Evolutionary conservation across 2,797 vertebrate genomes (phyloP).

Genomic region (Muscicapa comitata): DNA sequence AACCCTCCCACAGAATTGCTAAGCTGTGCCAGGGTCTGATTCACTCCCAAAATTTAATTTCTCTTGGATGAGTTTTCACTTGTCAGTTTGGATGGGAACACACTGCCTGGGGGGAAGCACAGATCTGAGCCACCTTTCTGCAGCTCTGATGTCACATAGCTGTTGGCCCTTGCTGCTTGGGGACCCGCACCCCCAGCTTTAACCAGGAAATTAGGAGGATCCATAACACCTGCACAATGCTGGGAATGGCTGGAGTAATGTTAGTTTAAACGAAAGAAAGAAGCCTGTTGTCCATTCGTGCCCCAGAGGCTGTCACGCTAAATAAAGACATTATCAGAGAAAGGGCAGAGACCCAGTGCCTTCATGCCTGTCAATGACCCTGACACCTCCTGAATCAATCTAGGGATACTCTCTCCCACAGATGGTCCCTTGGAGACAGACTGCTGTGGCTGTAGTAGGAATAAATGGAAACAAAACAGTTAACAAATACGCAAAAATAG

Average conservation of each 20-base stretch:
- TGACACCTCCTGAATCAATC: neutral
- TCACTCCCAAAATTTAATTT: neutral
- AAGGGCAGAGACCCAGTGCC: slow-evolving; percentile 20
- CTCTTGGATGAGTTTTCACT: neutral
- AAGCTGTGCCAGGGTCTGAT: neutral
- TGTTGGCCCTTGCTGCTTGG: neutral
- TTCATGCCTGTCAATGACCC: slow-evolving; percentile 38
- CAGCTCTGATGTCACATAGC: neutral
- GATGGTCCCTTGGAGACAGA: slow-evolving; percentile 55
- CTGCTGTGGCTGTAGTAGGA: neutral
- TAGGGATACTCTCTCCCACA: slow-evolving; percentile 40
- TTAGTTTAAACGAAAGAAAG: slow-evolving; percentile 12
- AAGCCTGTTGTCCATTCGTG: neutral
- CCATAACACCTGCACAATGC: neutral
- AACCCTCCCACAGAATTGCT: neutral
- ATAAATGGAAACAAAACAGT: neutral
- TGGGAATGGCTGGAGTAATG: slow-evolving; percentile 8
- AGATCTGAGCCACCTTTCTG: neutral
- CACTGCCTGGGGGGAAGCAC: neutral
- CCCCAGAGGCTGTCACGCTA: slow-evolving; percentile 43
- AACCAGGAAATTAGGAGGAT: neutral
- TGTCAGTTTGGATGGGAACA: neutral
- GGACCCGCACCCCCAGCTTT: neutral
- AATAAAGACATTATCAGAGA: slow-evolving; percentile 48
- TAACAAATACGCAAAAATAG: slow-evolving; percentile 38